Evolutionary conservation across 2,797 vertebrate genomes (phyloP).

Genomic region (Microctenopoma lineatum): DNA sequence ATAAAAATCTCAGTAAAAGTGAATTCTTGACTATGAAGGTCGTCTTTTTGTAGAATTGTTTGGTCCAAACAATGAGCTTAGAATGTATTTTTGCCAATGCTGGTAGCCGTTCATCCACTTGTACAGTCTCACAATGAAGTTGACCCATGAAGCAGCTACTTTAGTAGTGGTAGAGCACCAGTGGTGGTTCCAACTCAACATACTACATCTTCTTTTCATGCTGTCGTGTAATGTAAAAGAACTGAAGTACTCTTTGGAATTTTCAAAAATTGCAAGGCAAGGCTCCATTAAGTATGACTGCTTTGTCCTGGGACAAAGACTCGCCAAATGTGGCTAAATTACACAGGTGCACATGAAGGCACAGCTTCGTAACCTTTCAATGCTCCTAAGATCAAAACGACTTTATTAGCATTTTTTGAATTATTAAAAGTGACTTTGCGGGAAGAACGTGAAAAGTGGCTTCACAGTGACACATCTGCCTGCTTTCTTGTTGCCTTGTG

Average conservation of each 20-base stretch:
- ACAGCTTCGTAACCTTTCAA: neutral
- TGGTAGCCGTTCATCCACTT: too few relatives aligned
- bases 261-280: neutral
- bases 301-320: neutral
- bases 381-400: neutral
- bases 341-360: neutral
- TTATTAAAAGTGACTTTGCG: neutral
- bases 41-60: too few relatives aligned
- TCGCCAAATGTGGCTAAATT: neutral
- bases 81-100: too few relatives aligned
- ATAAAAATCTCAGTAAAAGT: too few relatives aligned
- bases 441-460: conserved; percentile 1
- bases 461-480: conserved; percentile 4
- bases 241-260: neutral
- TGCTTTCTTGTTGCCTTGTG: conserved; percentile 29
- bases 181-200: conserved; percentile 1
- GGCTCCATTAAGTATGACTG: neutral
- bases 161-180: neutral
- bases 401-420: conserved; percentile 1
- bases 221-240: too few relatives aligned
- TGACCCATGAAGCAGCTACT: neutral
- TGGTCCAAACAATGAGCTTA: too few relatives aligned
- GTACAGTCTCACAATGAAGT: neutral
- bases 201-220: neutral
- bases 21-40: too few relatives aligned